phyloP scores from a whole-genome alignment of 2,113 vertebrate species.

The Pagrus major region DNA sequence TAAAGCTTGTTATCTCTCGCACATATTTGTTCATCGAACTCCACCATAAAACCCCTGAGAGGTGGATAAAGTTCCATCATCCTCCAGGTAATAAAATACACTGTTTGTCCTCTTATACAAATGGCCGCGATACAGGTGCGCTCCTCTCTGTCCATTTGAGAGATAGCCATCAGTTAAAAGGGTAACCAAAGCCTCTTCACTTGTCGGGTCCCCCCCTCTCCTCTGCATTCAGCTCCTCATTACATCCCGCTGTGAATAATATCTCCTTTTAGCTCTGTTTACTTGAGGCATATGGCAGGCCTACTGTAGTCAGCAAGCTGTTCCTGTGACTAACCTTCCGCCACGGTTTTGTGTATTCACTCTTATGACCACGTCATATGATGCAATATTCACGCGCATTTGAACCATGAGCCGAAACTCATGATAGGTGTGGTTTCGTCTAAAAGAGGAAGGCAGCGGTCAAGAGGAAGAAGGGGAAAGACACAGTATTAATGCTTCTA shows the following conservation, averaged over 20 bases:
- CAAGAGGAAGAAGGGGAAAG: slow-evolving; percentile 34
- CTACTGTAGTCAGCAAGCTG: slow-evolving; percentile 69
- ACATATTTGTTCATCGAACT: slow-evolving; percentile 71
- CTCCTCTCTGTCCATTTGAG: slow-evolving; percentile 67
- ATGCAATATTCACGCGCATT: slow-evolving; percentile 22
- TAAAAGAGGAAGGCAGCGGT: slow-evolving; percentile 45
- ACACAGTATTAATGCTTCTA: slow-evolving; percentile 73
- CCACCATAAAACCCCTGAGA: slow-evolving; percentile 52
- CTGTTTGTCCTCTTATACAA: slow-evolving; percentile 73
- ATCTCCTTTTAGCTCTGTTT: slow-evolving; percentile 76
- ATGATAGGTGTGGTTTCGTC: slow-evolving; percentile 36
- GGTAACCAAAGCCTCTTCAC: slow-evolving; percentile 78
- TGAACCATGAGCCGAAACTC: slow-evolving; percentile 51
- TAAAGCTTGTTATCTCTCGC: slow-evolving; percentile 60
- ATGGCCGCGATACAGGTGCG: slow-evolving; percentile 68
- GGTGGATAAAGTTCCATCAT: slow-evolving; percentile 73
- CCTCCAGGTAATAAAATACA: slow-evolving; percentile 73
- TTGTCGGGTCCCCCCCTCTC: slow-evolving; percentile 47
- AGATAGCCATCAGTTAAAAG: slow-evolving; percentile 82
- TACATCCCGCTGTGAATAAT: slow-evolving; percentile 65
- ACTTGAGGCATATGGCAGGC: slow-evolving; percentile 74
- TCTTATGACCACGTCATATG: slow-evolving; percentile 59
- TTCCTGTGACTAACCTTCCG: slow-evolving; percentile 61
- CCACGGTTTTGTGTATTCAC: slow-evolving; percentile 35
- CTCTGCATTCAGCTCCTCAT: slow-evolving; percentile 43